phyloP scores from a whole-genome alignment of 2,113 vertebrate species.

The Phyllostomus hastatus region DNA sequence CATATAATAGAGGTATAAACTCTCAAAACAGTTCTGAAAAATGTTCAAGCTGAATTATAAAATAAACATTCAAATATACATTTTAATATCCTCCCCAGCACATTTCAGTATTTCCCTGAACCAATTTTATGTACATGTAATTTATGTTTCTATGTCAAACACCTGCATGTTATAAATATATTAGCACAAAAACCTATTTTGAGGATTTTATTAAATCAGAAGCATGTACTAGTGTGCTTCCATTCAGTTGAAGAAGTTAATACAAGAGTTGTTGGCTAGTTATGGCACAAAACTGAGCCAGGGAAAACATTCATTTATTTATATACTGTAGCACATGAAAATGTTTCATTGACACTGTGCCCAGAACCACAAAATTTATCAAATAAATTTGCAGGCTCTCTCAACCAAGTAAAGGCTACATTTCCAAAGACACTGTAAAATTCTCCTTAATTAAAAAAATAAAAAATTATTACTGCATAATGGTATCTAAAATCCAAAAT shows the following conservation, averaged over 20 bases:
- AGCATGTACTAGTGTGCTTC: conserved; percentile 50
- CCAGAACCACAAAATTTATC: conserved; percentile 77
- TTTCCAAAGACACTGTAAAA: conserved; percentile 62
- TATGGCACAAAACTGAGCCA: conserved; percentile 65
- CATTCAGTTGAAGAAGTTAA: conserved; percentile 68
- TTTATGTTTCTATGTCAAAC: conserved; percentile 72
- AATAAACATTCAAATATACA: conserved; percentile 58
- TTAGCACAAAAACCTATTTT: conserved; percentile 75
- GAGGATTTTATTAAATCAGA: conserved; percentile 77
- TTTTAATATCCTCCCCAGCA: conserved; percentile 68
- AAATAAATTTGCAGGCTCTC: conserved; percentile 66
- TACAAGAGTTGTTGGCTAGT: conserved; percentile 63
- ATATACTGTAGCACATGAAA: conserved; percentile 69
- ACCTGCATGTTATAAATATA: conserved; percentile 76
- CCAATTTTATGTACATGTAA: conserved; percentile 60
- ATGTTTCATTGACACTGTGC: conserved; percentile 74
- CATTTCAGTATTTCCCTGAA: conserved; percentile 64
- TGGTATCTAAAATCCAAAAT: background rate
- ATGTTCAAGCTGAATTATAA: conserved; percentile 53
- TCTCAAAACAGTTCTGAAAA: conserved; percentile 54
- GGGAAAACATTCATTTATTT: conserved; percentile 76
- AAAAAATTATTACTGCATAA: background rate
- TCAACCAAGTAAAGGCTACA: conserved; percentile 50
- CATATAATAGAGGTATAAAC: conserved; percentile 38
- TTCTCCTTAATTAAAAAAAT: conserved; percentile 31